Percentiles rank a stretch among this genome's conserved stretches.
Evolutionary conservation across 1,140 invertebrate species (phyloP).

Genomic region (Nephila pilipes): DNA sequence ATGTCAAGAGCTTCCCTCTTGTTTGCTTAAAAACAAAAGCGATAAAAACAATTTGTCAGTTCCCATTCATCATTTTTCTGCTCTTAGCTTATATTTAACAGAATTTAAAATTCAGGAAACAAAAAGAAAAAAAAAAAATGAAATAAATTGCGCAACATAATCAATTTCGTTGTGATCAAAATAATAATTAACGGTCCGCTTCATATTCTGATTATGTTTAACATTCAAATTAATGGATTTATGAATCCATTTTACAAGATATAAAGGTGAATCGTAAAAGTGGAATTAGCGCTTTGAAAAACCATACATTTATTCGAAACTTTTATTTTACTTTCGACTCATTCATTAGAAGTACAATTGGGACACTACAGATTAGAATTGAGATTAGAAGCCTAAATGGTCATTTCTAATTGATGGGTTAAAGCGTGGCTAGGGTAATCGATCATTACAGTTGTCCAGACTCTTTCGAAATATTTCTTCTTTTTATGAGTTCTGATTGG

Average conservation of each 20-base stretch:
- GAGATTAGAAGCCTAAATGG: slow-evolving; percentile 3
- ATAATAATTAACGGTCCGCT: neutral
- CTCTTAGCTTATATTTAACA: too few species aligned
- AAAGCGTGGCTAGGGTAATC: neutral
- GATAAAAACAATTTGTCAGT: too few species aligned
- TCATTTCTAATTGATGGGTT: neutral
- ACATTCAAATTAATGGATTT: neutral
- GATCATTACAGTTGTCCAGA: neutral
- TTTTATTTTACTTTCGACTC: neutral
- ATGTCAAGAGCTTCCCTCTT: too few species aligned
- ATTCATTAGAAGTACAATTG: neutral
- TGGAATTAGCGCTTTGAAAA: neutral
- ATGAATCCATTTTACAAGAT: neutral
- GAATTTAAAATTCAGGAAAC: too few species aligned
- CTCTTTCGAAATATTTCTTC: neutral
- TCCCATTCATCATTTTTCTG: too few species aligned
- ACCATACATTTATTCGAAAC: neutral
- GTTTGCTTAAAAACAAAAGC: too few species aligned
- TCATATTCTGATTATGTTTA: neutral
- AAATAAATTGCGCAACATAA: neutral
- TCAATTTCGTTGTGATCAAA: neutral
- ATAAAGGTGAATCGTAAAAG: slow-evolving; percentile 6
- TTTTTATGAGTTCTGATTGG: neutral
- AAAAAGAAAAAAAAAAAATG: neutral
- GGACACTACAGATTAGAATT: slow-evolving; percentile 10